A percentile compares a stretch with the other conserved stretches of the same genome.
Evolutionary conservation across 2,113 vertebrate genomes (phyloP).

Genomic region (Cervus canadensis): DNA sequence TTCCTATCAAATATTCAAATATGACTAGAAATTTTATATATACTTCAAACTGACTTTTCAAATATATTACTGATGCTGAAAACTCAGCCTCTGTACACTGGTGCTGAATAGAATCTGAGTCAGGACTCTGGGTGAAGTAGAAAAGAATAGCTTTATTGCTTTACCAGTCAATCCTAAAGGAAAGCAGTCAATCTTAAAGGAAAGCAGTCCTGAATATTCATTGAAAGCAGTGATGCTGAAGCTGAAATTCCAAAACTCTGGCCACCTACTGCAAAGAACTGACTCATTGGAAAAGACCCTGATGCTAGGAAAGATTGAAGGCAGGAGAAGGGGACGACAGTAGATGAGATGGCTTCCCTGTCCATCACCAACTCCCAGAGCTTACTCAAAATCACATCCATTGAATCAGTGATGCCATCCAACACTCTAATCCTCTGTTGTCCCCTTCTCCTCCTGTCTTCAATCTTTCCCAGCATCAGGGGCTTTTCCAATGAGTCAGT

Average conservation of each 20-base stretch:
- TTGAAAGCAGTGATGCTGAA: background rate
- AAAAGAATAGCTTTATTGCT: background rate
- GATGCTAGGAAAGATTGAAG: background rate
- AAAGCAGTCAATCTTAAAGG: no score
- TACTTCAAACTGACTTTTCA: background rate
- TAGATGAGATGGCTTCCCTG: background rate
- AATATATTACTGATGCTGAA: background rate
- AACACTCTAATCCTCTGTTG: background rate
- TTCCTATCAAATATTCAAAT: constrained; percentile 19
- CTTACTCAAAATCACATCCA: background rate
- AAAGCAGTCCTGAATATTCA: background rate
- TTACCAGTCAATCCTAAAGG: background rate
- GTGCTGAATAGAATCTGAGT: background rate
- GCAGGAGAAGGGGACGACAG: background rate
- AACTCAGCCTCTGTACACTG: background rate
- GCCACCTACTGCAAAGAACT: background rate
- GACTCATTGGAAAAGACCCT: background rate
- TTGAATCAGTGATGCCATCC: background rate
- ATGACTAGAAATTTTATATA: background rate
- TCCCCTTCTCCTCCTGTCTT: background rate
- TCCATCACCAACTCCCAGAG: background rate
- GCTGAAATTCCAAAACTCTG: background rate
- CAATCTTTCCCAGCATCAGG: background rate
- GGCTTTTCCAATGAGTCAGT: background rate
- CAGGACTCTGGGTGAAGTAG: background rate